Conservation (phyloP, 2,797 vertebrate species). For the Intellagama lesueurii region DNA sequence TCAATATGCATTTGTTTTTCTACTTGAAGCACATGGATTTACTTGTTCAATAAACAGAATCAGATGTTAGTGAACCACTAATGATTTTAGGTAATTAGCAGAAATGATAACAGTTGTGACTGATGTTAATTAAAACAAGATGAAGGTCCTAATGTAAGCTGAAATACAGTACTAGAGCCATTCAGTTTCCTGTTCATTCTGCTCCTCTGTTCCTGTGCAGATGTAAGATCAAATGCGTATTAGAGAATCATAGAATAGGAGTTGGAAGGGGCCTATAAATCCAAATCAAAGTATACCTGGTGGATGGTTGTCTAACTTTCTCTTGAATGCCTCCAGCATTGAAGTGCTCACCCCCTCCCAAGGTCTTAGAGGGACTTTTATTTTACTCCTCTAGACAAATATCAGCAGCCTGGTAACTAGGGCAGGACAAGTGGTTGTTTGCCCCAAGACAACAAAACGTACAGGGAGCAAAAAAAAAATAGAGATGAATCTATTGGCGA, state of each 20-base stretch:
- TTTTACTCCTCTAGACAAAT: not conserved
- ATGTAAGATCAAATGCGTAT: not conserved
- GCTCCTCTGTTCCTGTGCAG: not conserved
- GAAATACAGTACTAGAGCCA: not conserved
- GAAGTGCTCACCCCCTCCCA: too few species aligned
- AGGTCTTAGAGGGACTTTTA: not conserved
- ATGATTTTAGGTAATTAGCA: constrained; percentile 26
- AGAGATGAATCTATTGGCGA: too few species aligned
- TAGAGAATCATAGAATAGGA: too few species aligned
- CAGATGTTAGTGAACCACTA: constrained; percentile 4
- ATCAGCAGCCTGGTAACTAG: not conserved
- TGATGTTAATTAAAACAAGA: constrained; percentile 8
- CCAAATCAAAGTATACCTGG: too few species aligned
- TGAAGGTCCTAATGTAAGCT: not conserved
- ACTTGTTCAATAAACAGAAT: not conserved
- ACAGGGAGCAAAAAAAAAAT: too few species aligned
- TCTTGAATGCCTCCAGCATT: too few species aligned
- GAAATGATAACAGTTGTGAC: not conserved
- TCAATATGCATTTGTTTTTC: not conserved
- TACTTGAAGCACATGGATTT: not conserved
- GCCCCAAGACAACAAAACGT: too few species aligned
- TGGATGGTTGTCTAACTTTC: too few species aligned
- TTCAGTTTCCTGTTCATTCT: not conserved
- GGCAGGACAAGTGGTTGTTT: too few species aligned
- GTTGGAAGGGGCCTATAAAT: not conserved